Evolutionary conservation across 2,113 vertebrate species (phyloP).

Genomic region (Cephalopholis sonnerati): DNA sequence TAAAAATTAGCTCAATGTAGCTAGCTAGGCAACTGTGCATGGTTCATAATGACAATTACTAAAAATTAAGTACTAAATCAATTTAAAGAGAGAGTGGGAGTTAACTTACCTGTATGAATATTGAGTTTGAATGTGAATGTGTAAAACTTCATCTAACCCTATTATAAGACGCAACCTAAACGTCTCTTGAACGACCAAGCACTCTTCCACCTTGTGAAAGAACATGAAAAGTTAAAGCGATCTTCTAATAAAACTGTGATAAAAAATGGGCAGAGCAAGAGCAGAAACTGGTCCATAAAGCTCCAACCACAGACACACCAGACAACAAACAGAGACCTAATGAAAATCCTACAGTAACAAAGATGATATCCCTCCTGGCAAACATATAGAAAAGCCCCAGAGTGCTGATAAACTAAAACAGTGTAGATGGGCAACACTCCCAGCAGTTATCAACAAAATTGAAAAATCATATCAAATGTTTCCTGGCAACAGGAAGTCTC

Average conservation of each 20-base stretch:
- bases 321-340: slow-evolving; percentile 47
- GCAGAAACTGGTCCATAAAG: slow-evolving; percentile 14
- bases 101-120: background rate
- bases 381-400: slow-evolving; percentile 48
- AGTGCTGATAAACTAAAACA: slow-evolving; percentile 64
- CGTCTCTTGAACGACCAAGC: background rate
- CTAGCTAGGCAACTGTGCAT: background rate
- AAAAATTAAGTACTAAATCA: too few species aligned
- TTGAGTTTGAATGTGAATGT: background rate
- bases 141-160: background rate
- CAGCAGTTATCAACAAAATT: slow-evolving; percentile 69
- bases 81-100: too few species aligned
- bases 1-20: background rate
- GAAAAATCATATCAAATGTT: slow-evolving; percentile 67
- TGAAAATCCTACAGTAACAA: slow-evolving; percentile 53
- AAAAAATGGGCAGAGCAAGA: background rate
- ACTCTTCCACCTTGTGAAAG: background rate
- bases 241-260: background rate
- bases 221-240: background rate
- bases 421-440: slow-evolving; percentile 62
- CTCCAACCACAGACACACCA: slow-evolving; percentile 5
- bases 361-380: slow-evolving; percentile 53
- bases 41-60: background rate
- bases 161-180: background rate
- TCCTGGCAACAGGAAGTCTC: slow-evolving; percentile 66